phyloP scores from a whole-genome alignment of 2,888 invertebrate genomes.

The Hirtodrosophila trivittata region DNA sequence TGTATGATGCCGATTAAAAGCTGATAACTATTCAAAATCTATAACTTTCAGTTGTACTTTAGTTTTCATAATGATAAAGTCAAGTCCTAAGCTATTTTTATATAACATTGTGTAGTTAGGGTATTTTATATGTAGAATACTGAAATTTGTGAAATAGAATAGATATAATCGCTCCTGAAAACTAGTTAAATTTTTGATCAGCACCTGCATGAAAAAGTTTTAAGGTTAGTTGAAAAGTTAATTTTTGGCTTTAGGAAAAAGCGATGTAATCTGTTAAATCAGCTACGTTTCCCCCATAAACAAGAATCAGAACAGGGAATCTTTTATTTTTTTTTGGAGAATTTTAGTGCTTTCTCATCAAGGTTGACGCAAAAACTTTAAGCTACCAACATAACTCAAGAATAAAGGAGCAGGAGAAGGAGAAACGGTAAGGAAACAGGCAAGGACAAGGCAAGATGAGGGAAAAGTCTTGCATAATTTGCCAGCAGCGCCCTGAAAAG shows the following conservation, averaged over 20 bases:
- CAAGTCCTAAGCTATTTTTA: too few species aligned
- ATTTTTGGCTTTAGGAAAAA: too few species aligned
- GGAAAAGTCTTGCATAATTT: constrained; percentile 69
- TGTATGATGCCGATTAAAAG: too few species aligned
- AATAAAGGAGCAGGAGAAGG: background rate
- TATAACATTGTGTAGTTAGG: too few species aligned
- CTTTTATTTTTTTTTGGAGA: constrained; percentile 37
- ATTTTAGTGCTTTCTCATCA: constrained; percentile 52
- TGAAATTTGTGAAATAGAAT: constrained; percentile 15
- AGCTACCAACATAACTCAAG: constrained; percentile 47
- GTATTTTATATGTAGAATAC: too few species aligned
- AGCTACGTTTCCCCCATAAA: constrained; percentile 8
- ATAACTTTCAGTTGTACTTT: too few species aligned
- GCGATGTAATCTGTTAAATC: constrained; percentile 1
- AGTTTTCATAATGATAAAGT: too few species aligned
- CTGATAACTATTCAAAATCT: too few species aligned
- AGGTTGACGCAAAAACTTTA: constrained; percentile 51
- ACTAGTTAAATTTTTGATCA: background rate
- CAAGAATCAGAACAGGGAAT: constrained; percentile 42
- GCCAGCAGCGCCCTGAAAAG: constrained; percentile 70
- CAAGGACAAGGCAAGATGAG: constrained; percentile 1
- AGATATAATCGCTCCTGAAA: too few species aligned
- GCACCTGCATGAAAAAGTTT: background rate
- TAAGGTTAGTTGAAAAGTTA: too few species aligned
- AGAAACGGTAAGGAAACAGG: background rate